These are phyloP conservation scores for Petrocephalus sullivani DNA, from an alignment of 2,797 vertebrate genomes.

Conservation along the genomic window DNA sequence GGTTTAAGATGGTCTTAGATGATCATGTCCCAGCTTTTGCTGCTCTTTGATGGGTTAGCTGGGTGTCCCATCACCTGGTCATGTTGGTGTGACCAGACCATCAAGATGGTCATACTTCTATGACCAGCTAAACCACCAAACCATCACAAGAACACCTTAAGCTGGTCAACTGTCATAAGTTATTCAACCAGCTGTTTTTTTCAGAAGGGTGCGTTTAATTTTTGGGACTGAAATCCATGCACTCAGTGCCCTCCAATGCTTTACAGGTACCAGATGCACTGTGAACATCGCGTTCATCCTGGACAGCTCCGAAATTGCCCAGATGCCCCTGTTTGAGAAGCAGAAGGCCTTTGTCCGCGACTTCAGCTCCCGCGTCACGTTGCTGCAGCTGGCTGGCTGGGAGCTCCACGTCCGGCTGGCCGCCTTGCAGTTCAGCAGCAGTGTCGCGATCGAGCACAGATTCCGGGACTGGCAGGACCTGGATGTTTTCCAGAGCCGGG, in stretches of 20 bases:
- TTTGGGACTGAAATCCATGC: not conserved
- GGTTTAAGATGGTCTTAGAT: not conserved
- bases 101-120: not conserved
- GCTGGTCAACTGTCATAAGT: not conserved
- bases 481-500: slow-evolving; percentile 62
- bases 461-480: slow-evolving; percentile 71
- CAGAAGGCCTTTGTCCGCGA: slow-evolving; percentile 72
- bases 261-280: slow-evolving; percentile 47
- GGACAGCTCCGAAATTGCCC: slow-evolving; percentile 87
- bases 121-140: not conserved
- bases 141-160: not conserved
- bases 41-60: not conserved
- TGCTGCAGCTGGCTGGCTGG: slow-evolving; percentile 55
- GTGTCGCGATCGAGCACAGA: slow-evolving; percentile 63
- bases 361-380: slow-evolving; percentile 64
- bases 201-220: not conserved
- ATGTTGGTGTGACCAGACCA: not conserved
- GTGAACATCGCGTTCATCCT: slow-evolving; percentile 73
- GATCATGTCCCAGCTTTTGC: not conserved
- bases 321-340: slow-evolving; percentile 62
- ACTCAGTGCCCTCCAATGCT: not conserved
- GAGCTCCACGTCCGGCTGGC: slow-evolving; percentile 65
- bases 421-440: slow-evolving; percentile 81
- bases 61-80: not conserved
- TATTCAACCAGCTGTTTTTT: not conserved